These are phyloP conservation scores for Nymphicus hollandicus DNA, from an alignment of 2,113 vertebrate species.

Conservation along the genomic window DNA sequence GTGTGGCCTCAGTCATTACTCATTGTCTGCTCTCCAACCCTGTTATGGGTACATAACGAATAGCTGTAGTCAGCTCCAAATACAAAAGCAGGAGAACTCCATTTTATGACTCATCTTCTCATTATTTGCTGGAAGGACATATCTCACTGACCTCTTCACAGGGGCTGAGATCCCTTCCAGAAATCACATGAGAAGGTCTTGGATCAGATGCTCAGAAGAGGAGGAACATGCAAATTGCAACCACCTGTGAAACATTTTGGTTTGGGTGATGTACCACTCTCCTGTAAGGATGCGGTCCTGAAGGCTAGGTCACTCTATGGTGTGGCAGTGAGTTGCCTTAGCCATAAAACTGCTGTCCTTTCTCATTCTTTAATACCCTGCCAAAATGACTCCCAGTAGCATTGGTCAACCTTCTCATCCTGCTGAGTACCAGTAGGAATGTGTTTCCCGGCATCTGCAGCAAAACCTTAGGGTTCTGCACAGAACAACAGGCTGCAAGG, in stretches of 20 bases:
- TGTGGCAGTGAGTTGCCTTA: not conserved
- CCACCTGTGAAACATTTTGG: not conserved
- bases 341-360: not conserved
- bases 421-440: not conserved
- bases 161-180: not conserved
- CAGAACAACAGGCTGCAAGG: not conserved
- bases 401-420: not conserved
- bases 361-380: not conserved
- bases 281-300: not conserved
- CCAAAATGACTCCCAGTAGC: accelerated
- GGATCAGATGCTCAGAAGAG: not conserved
- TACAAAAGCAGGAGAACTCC: not conserved
- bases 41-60: not conserved
- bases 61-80: not conserved
- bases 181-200: not conserved
- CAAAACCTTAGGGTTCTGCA: not conserved
- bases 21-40: not conserved
- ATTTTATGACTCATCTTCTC: not conserved
- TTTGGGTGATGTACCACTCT: not conserved
- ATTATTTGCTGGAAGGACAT: not conserved
- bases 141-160: not conserved
- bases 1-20: not conserved
- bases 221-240: not conserved
- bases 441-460: not conserved
- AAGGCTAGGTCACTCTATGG: not conserved